Conservation (phyloP, 1,140 invertebrate species). For the Teleogryllus occipitalis region DNA sequence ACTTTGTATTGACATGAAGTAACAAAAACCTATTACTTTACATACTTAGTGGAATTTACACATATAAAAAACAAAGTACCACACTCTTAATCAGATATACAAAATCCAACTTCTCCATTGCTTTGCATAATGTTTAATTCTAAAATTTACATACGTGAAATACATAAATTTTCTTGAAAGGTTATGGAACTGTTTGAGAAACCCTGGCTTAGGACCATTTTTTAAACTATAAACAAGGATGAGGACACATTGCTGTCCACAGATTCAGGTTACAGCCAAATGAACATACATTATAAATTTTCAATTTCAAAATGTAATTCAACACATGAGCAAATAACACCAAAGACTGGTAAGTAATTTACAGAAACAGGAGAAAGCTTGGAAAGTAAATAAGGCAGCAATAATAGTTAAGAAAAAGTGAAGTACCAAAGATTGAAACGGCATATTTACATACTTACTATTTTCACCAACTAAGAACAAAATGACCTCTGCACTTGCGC, state of each 20-base stretch:
- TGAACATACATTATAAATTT: not conserved
- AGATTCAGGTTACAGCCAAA: not conserved
- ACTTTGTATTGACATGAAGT: too few species aligned
- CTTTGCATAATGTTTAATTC: too few species aligned
- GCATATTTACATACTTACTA: constrained; percentile 11
- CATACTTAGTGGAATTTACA: too few species aligned
- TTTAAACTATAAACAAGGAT: not conserved
- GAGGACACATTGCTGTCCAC: not conserved
- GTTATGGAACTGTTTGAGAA: not conserved
- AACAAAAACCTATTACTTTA: too few species aligned
- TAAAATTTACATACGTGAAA: too few species aligned
- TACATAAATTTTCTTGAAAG: too few species aligned
- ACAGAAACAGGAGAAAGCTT: not conserved
- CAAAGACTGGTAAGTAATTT: too few species aligned
- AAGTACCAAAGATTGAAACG: not conserved
- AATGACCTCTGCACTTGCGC: constrained; percentile 9
- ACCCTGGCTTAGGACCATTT: constrained; percentile 3
- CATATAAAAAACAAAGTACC: too few species aligned
- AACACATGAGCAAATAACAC: too few species aligned
- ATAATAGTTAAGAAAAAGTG: not conserved
- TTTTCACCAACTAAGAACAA: constrained; percentile 11
- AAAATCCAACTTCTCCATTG: too few species aligned
- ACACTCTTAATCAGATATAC: too few species aligned
- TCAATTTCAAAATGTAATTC: not conserved
- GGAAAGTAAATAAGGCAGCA: not conserved